Evolutionary conservation across 1,140 invertebrate species (phyloP).

Genomic region (Drosophila repleta): DNA sequence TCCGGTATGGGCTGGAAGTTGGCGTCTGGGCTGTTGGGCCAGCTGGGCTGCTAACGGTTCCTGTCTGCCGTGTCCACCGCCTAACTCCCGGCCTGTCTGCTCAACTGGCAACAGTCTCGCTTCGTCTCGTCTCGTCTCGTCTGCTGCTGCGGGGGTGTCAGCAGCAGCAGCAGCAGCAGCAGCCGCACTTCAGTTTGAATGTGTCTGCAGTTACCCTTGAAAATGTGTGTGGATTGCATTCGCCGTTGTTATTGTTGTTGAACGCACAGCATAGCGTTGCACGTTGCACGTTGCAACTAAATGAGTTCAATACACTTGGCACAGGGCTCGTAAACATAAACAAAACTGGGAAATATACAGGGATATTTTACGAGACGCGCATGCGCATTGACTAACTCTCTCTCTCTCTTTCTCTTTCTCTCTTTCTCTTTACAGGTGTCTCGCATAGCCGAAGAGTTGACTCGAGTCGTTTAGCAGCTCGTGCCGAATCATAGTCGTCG

Average conservation of each 20-base stretch:
- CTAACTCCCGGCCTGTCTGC: slow-evolving; percentile 15
- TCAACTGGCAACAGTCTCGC: slow-evolving; percentile 39
- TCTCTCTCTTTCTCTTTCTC: slow-evolving; percentile 29
- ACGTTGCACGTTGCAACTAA: slow-evolving; percentile 60
- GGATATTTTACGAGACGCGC: slow-evolving; percentile 56
- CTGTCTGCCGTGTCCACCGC: slow-evolving; percentile 23
- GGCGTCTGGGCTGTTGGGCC: not conserved
- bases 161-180: not conserved
- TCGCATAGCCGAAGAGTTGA: slow-evolving; percentile 15
- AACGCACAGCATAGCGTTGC: slow-evolving; percentile 66
- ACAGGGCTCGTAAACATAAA: slow-evolving; percentile 64
- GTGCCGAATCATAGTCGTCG: slow-evolving; percentile 8
- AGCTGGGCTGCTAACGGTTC: slow-evolving; percentile 27
- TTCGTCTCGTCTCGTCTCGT: slow-evolving; percentile 9
- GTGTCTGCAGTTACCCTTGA: slow-evolving; percentile 82
- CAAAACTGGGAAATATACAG: slow-evolving; percentile 73
- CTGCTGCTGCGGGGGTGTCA: slow-evolving; percentile 9
- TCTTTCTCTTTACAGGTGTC: slow-evolving; percentile 34
- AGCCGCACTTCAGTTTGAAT: slow-evolving; percentile 71
- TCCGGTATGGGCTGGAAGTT: slow-evolving; percentile 4
- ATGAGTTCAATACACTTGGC: slow-evolving; percentile 81
- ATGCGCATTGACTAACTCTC: slow-evolving; percentile 36
- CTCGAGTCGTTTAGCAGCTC: slow-evolving; percentile 10
- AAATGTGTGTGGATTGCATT: slow-evolving; percentile 48
- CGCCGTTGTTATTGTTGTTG: slow-evolving; percentile 42